Evolutionary conservation across 2,797 vertebrate species (phyloP).

Genomic region (Austrolebias charrua): DNA sequence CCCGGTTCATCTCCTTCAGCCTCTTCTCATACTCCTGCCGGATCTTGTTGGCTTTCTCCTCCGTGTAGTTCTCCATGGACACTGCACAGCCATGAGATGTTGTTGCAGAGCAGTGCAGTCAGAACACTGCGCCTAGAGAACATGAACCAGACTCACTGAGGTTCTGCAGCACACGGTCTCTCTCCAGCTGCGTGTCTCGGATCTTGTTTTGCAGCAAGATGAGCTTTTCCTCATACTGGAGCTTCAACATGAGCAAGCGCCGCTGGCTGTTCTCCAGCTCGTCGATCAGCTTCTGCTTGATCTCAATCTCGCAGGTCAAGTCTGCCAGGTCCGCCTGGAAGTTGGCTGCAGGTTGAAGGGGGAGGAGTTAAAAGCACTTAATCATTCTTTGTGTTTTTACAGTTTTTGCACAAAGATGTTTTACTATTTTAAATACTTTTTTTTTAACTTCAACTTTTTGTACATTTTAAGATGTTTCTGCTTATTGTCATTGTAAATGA

Average conservation of each 20-base stretch:
- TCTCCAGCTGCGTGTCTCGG: slow-evolving; percentile 94
- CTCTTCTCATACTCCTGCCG: slow-evolving; percentile 94
- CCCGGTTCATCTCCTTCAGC: slow-evolving; percentile 96
- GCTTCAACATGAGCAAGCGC: slow-evolving; percentile 91
- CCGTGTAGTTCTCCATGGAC: slow-evolving; percentile 98
- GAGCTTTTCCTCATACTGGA: slow-evolving; percentile 97
- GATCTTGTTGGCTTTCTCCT: slow-evolving; percentile 93
- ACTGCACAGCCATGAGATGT: slow-evolving; percentile 71
- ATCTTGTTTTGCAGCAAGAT: slow-evolving; percentile 97
- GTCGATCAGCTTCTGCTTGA: slow-evolving; percentile 98
- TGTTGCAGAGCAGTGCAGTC: background rate
- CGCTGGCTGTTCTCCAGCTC: slow-evolving; percentile 98
- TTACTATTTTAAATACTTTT: no score
- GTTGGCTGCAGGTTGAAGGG: slow-evolving; percentile 76
- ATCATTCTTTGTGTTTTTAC: slow-evolving; percentile 1
- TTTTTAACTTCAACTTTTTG: no score
- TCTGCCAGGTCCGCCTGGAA: slow-evolving; percentile 94
- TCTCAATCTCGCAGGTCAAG: slow-evolving; percentile 97
- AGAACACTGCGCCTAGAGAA: background rate
- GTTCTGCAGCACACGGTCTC: slow-evolving; percentile 94
- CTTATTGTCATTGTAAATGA: no score
- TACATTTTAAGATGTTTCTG: no score
- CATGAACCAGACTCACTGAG: slow-evolving; percentile 84
- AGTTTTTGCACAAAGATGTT: no score
- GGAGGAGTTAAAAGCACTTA: background rate